Base-by-base conservation (phyloP, 2,113 vertebrate species). In the Pluvianellus socialis region DNA sequence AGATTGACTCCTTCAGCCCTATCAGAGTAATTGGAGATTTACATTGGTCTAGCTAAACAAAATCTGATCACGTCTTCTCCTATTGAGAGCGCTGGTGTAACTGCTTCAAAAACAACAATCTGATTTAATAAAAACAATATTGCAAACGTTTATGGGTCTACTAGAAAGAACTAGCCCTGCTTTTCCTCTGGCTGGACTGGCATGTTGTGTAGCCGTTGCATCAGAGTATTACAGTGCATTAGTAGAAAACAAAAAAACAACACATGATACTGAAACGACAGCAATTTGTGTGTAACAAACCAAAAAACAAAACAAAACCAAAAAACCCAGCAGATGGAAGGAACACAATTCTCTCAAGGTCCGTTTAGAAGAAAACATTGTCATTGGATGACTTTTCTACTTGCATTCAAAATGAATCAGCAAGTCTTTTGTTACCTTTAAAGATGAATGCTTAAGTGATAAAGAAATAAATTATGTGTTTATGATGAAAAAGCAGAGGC, bases 271-370 rank as follows among this genome's bases (percentile, higher is more conserved):
- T 55, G 56, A 91, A 74, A 52, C 47, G 14, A 62, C 50, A 85
- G 27, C 30, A 71, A 9, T 86, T 66, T 77, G 12, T 56, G 50
- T 67, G 53, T n/a, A 92, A 45, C 12, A 44, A 79, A 10, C 8
- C 49, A 12, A 53, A 53, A 53, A 58, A 33, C 52, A 4, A 12
- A 59, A 58, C 17, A 56, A 33, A n/a, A 71, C 38, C 38, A 10
- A 12, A 47, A 21, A 67, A 26, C 6, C 10, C 27, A 59, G 76
- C 50, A 87, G 67, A 74, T 17, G 20, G 14, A 7, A 83, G 32
- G 22, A 91, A 79, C 40, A 62, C 32, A 88, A 66, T 92, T 96
- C 92, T 84, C 24, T 42, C 15, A 49, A 26, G 21, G 50, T 21
- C 18, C 50, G 4, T 58, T 71, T 9, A 72, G 65, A 80, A 49